Percentiles rank a stretch among this genome's conserved stretches.
phyloP scores from a whole-genome alignment of 2,888 invertebrate genomes.

The Eulithis prunata region DNA sequence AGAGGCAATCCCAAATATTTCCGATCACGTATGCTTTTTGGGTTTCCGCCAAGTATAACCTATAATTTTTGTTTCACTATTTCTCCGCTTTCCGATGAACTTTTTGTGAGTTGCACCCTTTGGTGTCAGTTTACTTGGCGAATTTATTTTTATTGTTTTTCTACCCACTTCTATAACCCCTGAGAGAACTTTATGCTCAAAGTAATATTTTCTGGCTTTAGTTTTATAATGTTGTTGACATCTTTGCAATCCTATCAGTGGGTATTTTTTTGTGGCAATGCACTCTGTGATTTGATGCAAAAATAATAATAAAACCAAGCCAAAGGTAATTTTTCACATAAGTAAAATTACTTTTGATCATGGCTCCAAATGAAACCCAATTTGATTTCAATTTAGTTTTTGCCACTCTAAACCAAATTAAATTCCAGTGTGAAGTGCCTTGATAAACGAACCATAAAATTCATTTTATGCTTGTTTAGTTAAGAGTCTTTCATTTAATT shows the following conservation, averaged over 20 bases:
- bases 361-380: slow-evolving; percentile 20
- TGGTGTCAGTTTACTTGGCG: neutral
- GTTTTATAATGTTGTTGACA: slow-evolving; percentile 22
- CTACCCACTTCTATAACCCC: slow-evolving; percentile 16
- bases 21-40: slow-evolving; percentile 72
- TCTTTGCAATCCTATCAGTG: slow-evolving; percentile 9
- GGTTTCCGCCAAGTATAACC: slow-evolving; percentile 63
- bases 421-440: slow-evolving; percentile 16
- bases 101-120: slow-evolving; percentile 10
- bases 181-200: slow-evolving; percentile 14
- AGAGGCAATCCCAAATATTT: slow-evolving; percentile 74
- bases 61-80: slow-evolving; percentile 51
- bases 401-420: slow-evolving; percentile 22
- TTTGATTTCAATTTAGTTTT: slow-evolving; percentile 23
- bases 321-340: neutral
- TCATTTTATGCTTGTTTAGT: slow-evolving; percentile 28
- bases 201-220: slow-evolving; percentile 17
- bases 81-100: slow-evolving; percentile 20
- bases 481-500: slow-evolving; percentile 26
- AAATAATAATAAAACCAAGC: too few relatives aligned
- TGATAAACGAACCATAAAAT: slow-evolving; percentile 15
- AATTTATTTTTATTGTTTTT: slow-evolving; percentile 15
- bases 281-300: too few relatives aligned
- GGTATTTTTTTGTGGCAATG: neutral
- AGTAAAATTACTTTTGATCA: slow-evolving; percentile 1